A percentile compares a stretch with the other conserved stretches of the same genome.
Evolutionary conservation across 2,797 vertebrate species (phyloP).

Genomic region (Ctenosaura bakeri): DNA sequence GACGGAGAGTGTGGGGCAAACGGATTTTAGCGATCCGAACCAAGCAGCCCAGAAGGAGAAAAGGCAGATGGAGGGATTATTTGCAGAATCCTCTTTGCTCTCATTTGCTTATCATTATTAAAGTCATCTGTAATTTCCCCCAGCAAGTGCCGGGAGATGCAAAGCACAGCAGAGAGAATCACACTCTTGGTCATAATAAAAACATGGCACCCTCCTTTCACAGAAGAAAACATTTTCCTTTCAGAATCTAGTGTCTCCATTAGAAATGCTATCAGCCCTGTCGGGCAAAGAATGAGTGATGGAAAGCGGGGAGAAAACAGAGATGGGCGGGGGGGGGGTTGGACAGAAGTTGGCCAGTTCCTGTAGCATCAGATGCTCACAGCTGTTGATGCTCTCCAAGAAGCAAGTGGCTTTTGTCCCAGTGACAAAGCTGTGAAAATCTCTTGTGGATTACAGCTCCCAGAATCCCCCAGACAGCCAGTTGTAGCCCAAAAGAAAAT

Average conservation of each 20-base stretch:
- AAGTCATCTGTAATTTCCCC: constrained; percentile 52
- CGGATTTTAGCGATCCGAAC: background rate
- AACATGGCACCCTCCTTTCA: constrained; percentile 19
- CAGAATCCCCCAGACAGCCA: no score
- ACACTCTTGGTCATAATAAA: constrained; percentile 29
- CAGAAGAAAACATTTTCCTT: constrained; percentile 47
- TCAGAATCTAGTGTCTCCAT: constrained; percentile 39
- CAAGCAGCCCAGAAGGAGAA: rapidly evolving
- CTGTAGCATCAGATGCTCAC: no score
- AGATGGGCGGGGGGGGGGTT: no score
- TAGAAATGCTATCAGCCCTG: background rate
- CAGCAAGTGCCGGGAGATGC: constrained; percentile 42
- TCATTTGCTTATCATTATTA: constrained; percentile 49
- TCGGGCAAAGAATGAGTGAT: no score
- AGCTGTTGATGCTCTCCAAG: no score
- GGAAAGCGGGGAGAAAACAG: no score
- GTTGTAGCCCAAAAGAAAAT: no score
- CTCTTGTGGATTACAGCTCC: no score
- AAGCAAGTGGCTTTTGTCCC: no score
- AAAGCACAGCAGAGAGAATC: constrained; percentile 50
- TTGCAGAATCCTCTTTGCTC: constrained; percentile 46
- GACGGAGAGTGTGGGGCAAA: no score
- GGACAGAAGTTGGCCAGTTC: background rate
- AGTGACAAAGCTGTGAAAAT: no score
- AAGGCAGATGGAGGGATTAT: constrained; percentile 33